Conservation (phyloP, 2,797 vertebrate species). For the Clarias laeviceps region DNA sequence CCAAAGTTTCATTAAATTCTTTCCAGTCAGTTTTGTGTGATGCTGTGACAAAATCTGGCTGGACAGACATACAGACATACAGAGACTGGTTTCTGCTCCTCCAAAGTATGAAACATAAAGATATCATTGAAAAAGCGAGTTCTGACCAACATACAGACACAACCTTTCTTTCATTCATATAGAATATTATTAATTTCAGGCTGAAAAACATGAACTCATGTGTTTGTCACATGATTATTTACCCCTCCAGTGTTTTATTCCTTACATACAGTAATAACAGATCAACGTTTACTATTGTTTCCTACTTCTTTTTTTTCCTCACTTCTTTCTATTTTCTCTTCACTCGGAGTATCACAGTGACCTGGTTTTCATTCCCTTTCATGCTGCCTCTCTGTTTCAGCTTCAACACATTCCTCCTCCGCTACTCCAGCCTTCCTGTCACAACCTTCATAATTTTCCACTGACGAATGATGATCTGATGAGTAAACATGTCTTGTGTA, state of each 20-base stretch:
- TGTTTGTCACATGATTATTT: not conserved
- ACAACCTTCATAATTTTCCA: conserved; percentile 23
- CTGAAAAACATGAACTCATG: not conserved
- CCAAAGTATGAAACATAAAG: no score
- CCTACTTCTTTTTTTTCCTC: not conserved
- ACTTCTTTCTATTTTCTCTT: not conserved
- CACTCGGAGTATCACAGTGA: not conserved
- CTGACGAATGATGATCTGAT: conserved; percentile 40
- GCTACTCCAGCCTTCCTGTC: not conserved
- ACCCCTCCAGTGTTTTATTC: not conserved
- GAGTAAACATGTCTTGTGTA: conserved; percentile 29
- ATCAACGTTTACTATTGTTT: not conserved
- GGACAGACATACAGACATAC: no score
- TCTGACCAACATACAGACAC: no score
- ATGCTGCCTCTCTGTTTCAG: not conserved
- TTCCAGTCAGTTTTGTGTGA: no score
- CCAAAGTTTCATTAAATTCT: no score
- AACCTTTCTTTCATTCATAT: no score
- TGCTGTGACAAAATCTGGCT: no score
- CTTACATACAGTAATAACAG: not conserved
- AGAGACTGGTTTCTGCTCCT: no score
- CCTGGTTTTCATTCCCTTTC: not conserved
- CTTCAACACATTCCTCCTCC: not conserved
- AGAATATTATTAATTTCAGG: not conserved
- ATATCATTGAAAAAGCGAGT: no score